Base-by-base conservation (phyloP, 2,888 invertebrate species). In the Catonia carolina region DNA sequence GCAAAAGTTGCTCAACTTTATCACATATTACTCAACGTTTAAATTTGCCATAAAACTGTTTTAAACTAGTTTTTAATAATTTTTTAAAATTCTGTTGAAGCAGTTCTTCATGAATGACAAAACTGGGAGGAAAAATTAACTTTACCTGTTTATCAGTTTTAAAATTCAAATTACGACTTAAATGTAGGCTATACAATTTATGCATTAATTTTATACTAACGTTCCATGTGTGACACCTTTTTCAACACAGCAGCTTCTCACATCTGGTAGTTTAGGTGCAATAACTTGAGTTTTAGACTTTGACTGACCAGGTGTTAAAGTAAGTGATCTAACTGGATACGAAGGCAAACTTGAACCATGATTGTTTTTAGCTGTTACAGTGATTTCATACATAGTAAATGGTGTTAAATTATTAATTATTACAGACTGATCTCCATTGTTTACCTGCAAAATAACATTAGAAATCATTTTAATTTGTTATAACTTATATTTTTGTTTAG, bases 351-450 rank as follows among this genome's bases (percentile, higher is more conserved):
- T 89, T 0, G 83, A 78, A 0, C 90, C 90, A 68, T 84, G 84
- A 15, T 79, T 77, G 69, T 89, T 90, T 53, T 77, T 78, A 0
- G 89, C 84, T 0, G 81, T 82, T 8, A 90, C 83, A 0, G 82
- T 79, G 5, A 89, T 77, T 67, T 89, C 87, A 69, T 90, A 90
- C 89, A 89, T 89, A 1, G 88, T 89, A 67, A 86, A 85, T 0
- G 89, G 86, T 10, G 77, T 75, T 33, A 90, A 73, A 67, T 84
- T 78, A 64, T 78, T 80, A 2, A 89, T 68, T 0, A 80, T 71
- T 8, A 65, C 64, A 49, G 62, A 63, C 49, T 64, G 62, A 18
- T 65, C 65, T 39, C 62, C 63, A 17, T 61, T 60, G 7, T 60
- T 59, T 3, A 64, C 65, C 65, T 65, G 61, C n/a, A 55, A 41